phyloP scores from a whole-genome alignment of 1,140 invertebrate genomes.

The Drosophila persimilis region DNA sequence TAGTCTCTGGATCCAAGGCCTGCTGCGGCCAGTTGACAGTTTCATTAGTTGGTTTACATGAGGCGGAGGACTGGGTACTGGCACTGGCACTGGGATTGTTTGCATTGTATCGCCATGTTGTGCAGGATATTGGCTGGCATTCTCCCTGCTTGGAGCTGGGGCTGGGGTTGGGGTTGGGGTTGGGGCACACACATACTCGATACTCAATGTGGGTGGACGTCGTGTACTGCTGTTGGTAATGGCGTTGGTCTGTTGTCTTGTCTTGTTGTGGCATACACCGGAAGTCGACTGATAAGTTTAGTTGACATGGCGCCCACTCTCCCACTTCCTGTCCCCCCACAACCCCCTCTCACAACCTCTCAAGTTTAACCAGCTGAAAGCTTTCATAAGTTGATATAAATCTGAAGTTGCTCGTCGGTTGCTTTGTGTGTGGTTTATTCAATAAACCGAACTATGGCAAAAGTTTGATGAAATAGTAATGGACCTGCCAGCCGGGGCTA shows the following conservation, averaged over 20 bases:
- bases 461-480: constrained; percentile 3
- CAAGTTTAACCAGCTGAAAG: constrained; percentile 52
- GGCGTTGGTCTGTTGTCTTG: constrained; percentile 36
- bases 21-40: constrained; percentile 75
- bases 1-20: background rate
- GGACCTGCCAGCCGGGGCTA: background rate
- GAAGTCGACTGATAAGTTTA: constrained; percentile 74
- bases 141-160: constrained; percentile 2
- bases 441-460: constrained; percentile 8
- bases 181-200: too few relatives aligned
- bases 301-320: constrained; percentile 52
- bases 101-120: constrained; percentile 77
- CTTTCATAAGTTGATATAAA: constrained; percentile 73
- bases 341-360: background rate
- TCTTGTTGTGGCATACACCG: constrained; percentile 65
- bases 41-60: constrained; percentile 80
- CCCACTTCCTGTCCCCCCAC: background rate
- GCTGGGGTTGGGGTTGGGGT: too few relatives aligned
- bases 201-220: constrained; percentile 28
- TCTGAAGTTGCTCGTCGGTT: constrained; percentile 46
- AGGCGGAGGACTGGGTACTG: background rate
- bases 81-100: constrained; percentile 43
- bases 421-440: constrained; percentile 18
- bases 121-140: constrained; percentile 72
- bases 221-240: constrained; percentile 12